A percentile compares a stretch with the other conserved stretches of the same genome.
Conservation (phyloP, 2,888 invertebrate species). For the Rugalucina vietnamica region DNA sequence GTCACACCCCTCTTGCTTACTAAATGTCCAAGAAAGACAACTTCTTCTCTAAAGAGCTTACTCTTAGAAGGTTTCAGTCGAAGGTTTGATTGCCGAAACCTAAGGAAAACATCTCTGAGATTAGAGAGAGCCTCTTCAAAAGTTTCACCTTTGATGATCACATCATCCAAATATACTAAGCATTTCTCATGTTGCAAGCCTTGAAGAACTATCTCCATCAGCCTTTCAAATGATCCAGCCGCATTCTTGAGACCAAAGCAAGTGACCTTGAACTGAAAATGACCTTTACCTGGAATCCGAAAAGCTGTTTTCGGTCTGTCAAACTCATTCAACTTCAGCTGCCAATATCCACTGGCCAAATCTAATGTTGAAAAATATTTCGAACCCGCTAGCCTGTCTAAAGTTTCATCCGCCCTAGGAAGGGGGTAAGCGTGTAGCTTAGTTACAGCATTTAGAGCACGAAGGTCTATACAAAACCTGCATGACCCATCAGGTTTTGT, state of each 20-base stretch:
- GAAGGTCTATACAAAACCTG: background rate
- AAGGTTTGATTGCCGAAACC: constrained; percentile 12
- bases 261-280: constrained; percentile 6
- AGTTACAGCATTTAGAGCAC: background rate
- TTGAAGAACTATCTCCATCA: constrained; percentile 16
- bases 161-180: constrained; percentile 31
- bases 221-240: background rate
- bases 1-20: background rate
- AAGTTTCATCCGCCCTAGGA: background rate
- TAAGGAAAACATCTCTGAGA: background rate
- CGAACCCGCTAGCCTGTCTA: background rate
- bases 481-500: background rate
- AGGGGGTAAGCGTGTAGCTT: background rate
- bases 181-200: constrained; percentile 21
- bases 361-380: background rate
- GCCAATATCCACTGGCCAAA: background rate
- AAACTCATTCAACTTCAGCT: background rate
- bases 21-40: constrained; percentile 15
- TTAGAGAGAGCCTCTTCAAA: background rate
- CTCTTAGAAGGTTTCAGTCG: constrained; percentile 14
- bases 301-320: background rate
- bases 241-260: constrained; percentile 34
- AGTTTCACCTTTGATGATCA: constrained; percentile 15
- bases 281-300: background rate
- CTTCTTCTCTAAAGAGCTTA: constrained; percentile 22